These are phyloP conservation scores for Caenorhabditis afra DNA, from an alignment of 2,888 invertebrate genomes.

Conservation along the genomic window DNA sequence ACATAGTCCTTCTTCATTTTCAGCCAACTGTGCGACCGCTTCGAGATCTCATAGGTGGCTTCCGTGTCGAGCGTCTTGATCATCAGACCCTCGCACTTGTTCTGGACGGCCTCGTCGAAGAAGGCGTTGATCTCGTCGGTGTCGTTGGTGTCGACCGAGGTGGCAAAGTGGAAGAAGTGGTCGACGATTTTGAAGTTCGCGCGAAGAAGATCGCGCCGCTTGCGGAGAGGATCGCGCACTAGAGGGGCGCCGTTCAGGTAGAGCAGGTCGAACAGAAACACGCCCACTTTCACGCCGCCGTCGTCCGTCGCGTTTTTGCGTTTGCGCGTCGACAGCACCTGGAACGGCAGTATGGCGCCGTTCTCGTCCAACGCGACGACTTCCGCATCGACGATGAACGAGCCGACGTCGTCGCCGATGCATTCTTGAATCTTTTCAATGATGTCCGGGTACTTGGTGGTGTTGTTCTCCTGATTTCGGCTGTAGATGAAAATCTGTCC, in stretches of 20 bases:
- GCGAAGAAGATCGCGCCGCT: slow-evolving; percentile 84
- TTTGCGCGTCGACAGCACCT: slow-evolving; percentile 94
- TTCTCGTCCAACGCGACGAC: slow-evolving; percentile 97
- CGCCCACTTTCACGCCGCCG: slow-evolving; percentile 92
- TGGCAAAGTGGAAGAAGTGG: slow-evolving; percentile 93
- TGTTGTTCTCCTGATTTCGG: slow-evolving; percentile 95
- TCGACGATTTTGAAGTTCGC: slow-evolving; percentile 78
- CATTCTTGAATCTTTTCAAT: slow-evolving; percentile 82
- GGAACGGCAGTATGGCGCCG: slow-evolving; percentile 94
- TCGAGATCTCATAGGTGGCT: slow-evolving; percentile 97
- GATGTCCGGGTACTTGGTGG: slow-evolving; percentile 95
- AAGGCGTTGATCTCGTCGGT: slow-evolving; percentile 95
- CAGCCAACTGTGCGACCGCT: slow-evolving; percentile 93
- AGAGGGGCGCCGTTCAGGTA: slow-evolving; percentile 91
- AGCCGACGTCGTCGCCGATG: slow-evolving; percentile 81
- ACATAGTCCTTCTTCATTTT: slow-evolving; percentile 89
- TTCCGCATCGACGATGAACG: slow-evolving; percentile 95
- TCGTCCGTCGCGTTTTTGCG: slow-evolving; percentile 89
- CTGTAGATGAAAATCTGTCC: slow-evolving; percentile 90
- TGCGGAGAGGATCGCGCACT: slow-evolving; percentile 87
- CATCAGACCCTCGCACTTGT: slow-evolving; percentile 98
- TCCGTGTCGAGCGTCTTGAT: slow-evolving; percentile 92
- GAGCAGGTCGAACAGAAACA: slow-evolving; percentile 96
- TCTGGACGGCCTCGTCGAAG: slow-evolving; percentile 94
- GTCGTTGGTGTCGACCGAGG: slow-evolving; percentile 87